phyloP scores from a whole-genome alignment of 1,140 invertebrate genomes.

The Magallana angulata region DNA sequence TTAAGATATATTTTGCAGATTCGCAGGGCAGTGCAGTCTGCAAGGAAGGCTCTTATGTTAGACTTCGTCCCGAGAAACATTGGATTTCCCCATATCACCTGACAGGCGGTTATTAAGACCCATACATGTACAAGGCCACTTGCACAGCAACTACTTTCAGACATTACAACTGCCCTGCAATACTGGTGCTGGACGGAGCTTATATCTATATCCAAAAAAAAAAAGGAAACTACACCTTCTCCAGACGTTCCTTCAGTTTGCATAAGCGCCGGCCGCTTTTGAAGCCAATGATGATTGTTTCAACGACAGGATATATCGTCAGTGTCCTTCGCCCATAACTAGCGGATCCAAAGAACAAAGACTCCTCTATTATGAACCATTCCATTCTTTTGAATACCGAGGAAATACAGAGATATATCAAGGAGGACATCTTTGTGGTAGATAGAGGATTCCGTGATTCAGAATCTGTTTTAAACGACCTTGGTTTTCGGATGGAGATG shows the following conservation, averaged over 20 bases:
- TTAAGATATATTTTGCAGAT: background rate
- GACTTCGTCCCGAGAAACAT: constrained; percentile 24
- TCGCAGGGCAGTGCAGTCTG: constrained; percentile 1
- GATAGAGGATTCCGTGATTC: too few relatives aligned
- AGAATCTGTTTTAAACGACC: too few relatives aligned
- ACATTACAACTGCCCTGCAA: background rate
- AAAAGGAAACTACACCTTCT: constrained; percentile 41
- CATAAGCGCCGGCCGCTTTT: constrained; percentile 42
- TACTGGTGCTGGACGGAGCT: constrained; percentile 42
- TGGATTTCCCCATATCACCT: background rate
- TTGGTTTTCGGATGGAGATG: too few relatives aligned
- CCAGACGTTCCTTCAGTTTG: constrained; percentile 6
- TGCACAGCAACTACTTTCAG: background rate
- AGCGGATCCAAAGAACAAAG: too few relatives aligned
- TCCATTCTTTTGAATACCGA: too few relatives aligned
- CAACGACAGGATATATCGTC: too few relatives aligned
- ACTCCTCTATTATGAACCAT: too few relatives aligned
- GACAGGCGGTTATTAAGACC: constrained; percentile 8
- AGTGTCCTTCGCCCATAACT: too few relatives aligned
- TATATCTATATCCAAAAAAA: constrained; percentile 45
- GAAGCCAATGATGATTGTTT: background rate
- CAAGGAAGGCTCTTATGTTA: background rate
- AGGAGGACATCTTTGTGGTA: too few relatives aligned
- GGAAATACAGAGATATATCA: too few relatives aligned
- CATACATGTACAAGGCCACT: constrained; percentile 41